Conservation (phyloP, 2,888 invertebrate genomes). For the Eristalis pertinax region DNA sequence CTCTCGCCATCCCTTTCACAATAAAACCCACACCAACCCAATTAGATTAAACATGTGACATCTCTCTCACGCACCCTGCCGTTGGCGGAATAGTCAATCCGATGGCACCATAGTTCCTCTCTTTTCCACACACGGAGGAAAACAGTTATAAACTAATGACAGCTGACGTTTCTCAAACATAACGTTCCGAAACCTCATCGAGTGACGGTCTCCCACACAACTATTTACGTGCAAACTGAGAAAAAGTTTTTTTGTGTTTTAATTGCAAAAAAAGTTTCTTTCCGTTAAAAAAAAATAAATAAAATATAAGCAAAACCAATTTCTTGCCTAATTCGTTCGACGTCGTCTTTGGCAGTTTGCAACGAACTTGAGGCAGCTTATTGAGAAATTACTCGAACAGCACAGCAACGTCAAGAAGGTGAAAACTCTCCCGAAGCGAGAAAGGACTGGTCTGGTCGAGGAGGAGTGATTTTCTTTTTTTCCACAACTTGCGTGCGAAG, state of each 20-base stretch:
- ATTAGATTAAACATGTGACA: not conserved
- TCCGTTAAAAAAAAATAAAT: not conserved
- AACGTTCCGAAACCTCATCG: constrained; percentile 58
- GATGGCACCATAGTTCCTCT: not conserved
- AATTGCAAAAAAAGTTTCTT: constrained; percentile 4
- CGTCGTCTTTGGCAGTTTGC: not conserved
- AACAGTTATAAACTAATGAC: constrained; percentile 68
- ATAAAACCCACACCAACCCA: not conserved
- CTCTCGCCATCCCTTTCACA: not conserved
- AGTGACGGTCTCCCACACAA: constrained; percentile 39
- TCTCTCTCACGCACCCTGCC: not conserved
- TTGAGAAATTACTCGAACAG: not conserved
- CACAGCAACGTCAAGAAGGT: not conserved
- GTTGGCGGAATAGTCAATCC: not conserved
- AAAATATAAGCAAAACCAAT: not conserved
- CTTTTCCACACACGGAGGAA: constrained; percentile 7
- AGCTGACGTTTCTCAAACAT: constrained; percentile 64
- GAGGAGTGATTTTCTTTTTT: constrained; percentile 47
- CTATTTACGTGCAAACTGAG: constrained; percentile 30
- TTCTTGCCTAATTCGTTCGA: not conserved
- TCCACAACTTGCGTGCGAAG: constrained; percentile 20
- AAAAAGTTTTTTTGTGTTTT: constrained; percentile 7
- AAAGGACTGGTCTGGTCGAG: not conserved
- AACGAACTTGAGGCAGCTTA: not conserved
- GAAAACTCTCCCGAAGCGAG: constrained; percentile 29